phyloP scores from a whole-genome alignment of 2,797 vertebrate species.

The Chromis chromis region DNA sequence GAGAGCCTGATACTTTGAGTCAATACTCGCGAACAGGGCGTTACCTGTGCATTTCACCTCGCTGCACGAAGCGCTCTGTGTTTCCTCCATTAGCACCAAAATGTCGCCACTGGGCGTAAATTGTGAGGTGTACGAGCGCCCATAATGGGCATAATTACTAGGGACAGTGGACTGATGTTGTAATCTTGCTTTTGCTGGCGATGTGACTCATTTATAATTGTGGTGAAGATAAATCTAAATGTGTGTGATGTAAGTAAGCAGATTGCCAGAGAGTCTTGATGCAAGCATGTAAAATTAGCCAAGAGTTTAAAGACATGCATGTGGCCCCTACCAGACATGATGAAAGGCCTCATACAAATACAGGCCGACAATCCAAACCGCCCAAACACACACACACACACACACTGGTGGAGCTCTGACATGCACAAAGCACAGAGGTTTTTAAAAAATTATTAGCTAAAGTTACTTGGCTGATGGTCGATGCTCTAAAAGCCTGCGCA shows the following conservation, averaged over 20 bases:
- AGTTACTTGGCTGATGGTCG: slow-evolving; percentile 76
- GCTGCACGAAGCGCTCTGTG: neutral
- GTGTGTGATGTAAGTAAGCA: slow-evolving; percentile 3
- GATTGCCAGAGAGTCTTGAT: neutral
- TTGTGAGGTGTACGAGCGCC: neutral
- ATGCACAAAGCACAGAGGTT: slow-evolving; percentile 77
- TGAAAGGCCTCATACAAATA: slow-evolving; percentile 41
- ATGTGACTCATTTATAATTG: neutral
- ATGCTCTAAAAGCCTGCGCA: slow-evolving; percentile 78
- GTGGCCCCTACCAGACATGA: slow-evolving; percentile 23
- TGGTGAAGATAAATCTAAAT: neutral
- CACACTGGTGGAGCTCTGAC: slow-evolving; percentile 31
- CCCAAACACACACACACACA: slow-evolving; percentile 40
- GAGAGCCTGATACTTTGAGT: slow-evolving; percentile 2
- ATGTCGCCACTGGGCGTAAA: neutral
- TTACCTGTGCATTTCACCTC: neutral
- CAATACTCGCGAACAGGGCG: neutral
- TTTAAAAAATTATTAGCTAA: slow-evolving; percentile 80
- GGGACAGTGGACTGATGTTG: neutral
- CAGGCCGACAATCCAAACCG: slow-evolving; percentile 49
- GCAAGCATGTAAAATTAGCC: neutral
- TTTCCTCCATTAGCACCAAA: slow-evolving; percentile 7
- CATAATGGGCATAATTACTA: neutral
- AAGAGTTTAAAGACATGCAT: neutral
- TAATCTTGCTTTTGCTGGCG: neutral